Conservation (phyloP, 2,888 invertebrate genomes). For the Neelides folsomi region DNA sequence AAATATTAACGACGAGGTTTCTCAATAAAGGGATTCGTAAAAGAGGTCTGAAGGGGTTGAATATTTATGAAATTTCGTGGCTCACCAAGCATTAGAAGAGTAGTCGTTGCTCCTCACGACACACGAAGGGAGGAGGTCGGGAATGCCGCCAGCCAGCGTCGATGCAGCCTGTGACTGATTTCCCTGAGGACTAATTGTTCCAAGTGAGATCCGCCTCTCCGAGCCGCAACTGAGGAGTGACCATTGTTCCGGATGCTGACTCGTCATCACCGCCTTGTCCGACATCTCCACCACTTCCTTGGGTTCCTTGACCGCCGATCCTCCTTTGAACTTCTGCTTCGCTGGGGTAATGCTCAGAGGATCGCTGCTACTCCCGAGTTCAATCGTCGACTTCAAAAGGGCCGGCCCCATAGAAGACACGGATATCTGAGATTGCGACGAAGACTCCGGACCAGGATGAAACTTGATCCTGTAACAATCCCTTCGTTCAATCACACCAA, state of each 20-base stretch:
- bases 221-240: conserved; percentile 30
- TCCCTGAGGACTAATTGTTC: conserved; percentile 29
- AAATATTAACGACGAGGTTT: too few relatives aligned
- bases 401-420: conserved; percentile 3
- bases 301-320: conserved; percentile 11
- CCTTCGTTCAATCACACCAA: too few relatives aligned
- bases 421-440: background rate
- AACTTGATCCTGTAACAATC: conserved; percentile 13
- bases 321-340: conserved; percentile 18
- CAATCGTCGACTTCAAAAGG: conserved; percentile 26
- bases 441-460: conserved; percentile 6
- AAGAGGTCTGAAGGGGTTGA: background rate
- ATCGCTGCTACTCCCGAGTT: conserved; percentile 31
- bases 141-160: conserved; percentile 28
- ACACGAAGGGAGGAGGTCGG: conserved; percentile 29
- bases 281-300: conserved; percentile 31
- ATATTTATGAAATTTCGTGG: background rate
- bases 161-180: conserved; percentile 28
- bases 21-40: background rate
- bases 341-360: conserved; percentile 24
- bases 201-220: conserved; percentile 25
- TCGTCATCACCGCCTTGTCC: conserved; percentile 32
- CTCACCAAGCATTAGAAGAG: conserved; percentile 26
- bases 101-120: conserved; percentile 25
- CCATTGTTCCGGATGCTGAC: conserved; percentile 32